phyloP scores from a whole-genome alignment of 37 sponge, comb jelly and placozoan genomes.

The Haliclona indistincta region DNA sequence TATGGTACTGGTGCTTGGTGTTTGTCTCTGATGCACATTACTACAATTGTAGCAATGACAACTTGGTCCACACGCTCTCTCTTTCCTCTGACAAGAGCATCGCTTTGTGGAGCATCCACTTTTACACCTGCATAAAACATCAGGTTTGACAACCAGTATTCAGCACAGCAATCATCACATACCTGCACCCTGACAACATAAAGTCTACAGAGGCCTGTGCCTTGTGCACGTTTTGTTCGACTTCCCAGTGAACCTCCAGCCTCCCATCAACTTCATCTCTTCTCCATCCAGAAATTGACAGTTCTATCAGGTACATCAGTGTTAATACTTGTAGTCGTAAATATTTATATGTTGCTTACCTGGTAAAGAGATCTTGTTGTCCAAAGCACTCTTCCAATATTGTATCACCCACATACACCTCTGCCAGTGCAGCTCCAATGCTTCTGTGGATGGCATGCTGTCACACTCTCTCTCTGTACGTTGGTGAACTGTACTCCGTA shows the following conservation, averaged over 20 bases:
- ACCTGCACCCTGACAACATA: background rate
- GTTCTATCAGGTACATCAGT: background rate
- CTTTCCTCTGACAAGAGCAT: constrained; percentile 1
- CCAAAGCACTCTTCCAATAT: background rate
- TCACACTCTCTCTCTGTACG: constrained; percentile 5
- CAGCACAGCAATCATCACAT: too few relatives aligned
- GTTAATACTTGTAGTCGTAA: too few relatives aligned
- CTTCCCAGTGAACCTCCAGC: background rate
- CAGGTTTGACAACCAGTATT: too few relatives aligned
- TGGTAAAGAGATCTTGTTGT: background rate
- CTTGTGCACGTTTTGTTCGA: too few relatives aligned
- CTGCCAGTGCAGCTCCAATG: constrained; percentile 5
- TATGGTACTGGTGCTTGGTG: background rate
- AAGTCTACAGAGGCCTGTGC: background rate
- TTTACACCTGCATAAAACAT: background rate
- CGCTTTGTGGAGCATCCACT: background rate
- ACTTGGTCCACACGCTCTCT: background rate
- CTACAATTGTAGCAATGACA: background rate
- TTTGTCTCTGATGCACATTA: too few relatives aligned
- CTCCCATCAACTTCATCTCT: background rate
- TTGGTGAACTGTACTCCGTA: background rate
- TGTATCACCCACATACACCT: background rate
- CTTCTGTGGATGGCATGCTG: background rate
- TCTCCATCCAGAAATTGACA: background rate
- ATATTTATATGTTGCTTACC: too few relatives aligned